Base-by-base conservation (phyloP, 2,888 invertebrate genomes). In the Mycalesis mineus region DNA sequence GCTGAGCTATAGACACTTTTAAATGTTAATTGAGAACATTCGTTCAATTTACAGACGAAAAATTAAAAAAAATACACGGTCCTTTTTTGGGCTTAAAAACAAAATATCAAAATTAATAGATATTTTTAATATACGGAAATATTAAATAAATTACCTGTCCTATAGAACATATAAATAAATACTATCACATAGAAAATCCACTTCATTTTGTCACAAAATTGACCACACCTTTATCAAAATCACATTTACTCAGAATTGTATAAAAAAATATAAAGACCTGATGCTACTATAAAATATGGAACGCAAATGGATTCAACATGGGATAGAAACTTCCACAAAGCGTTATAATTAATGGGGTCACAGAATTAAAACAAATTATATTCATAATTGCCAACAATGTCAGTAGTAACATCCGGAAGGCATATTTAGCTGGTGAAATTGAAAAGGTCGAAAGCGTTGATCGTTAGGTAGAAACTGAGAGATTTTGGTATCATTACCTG, bases 101-200 rank as follows among this genome's bases (percentile, higher is more conserved):
- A n/a, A n/a, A n/a, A n/a, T n/a, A n/a, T n/a, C n/a, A n/a, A 17
- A 29, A 5, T 13, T 37, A n/a, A 49, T n/a, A 41, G 11, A 39
- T 31, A 14, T 8, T 2, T 9, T 14, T n/a, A 31, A 31, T 11
- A 28, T 22, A 2, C 5, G 3, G 11, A 15, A 14, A 41, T 22
- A 65, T 69, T 36, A 42, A 42, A 52, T 37, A 13, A 51, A 15
- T 63, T 72, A 85, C 86, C 86, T 70, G 81, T 68, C 70, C 77
- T 78, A 55, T 80, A 82, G 53, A 72, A 75, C 79, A 83, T 77
- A 57, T 81, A 85, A 50, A 78, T 58, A 13, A 84, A 72, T 58
- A 85, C 76, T 39, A 83, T 60, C 58, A 80, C 71, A 64, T 78
- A 82, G 59, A 83, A 78, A 57, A 77, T 13, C 80, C 79, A 82